These are phyloP conservation scores for Pandemis cinnamomeana DNA, from an alignment of 2,888 invertebrate species.

Conservation along the genomic window DNA sequence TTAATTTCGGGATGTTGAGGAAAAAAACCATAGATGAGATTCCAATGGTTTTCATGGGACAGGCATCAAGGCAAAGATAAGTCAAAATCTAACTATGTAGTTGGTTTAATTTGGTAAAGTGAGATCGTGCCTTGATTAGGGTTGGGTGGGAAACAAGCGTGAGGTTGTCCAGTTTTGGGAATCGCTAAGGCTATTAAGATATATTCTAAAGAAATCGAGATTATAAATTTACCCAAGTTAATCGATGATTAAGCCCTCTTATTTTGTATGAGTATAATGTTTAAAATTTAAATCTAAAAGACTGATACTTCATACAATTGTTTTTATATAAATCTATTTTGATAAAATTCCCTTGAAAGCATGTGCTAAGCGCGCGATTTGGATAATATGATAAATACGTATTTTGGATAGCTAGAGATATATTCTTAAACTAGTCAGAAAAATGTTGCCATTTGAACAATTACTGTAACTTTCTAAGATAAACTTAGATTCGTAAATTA, in stretches of 20 bases:
- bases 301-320: slow-evolving; percentile 22
- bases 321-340: slow-evolving; percentile 19
- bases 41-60: background rate
- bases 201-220: background rate
- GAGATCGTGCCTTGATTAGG: background rate
- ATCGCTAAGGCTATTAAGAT: background rate
- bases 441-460: background rate
- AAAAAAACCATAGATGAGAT: background rate
- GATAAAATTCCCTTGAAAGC: slow-evolving; percentile 2
- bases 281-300: slow-evolving; percentile 13
- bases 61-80: background rate
- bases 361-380: background rate
- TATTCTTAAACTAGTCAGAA: slow-evolving; percentile 11
- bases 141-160: background rate
- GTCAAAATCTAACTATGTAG: background rate
- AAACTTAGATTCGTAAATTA: background rate
- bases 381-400: background rate
- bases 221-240: background rate
- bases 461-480: background rate
- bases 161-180: background rate
- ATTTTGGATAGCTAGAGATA: background rate
- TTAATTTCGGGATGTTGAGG: background rate
- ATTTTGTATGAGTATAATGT: background rate
- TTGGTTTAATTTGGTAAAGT: background rate
- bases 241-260: background rate